Conservation (phyloP, 2,888 invertebrate genomes). For the Luffia ferchaultella region DNA sequence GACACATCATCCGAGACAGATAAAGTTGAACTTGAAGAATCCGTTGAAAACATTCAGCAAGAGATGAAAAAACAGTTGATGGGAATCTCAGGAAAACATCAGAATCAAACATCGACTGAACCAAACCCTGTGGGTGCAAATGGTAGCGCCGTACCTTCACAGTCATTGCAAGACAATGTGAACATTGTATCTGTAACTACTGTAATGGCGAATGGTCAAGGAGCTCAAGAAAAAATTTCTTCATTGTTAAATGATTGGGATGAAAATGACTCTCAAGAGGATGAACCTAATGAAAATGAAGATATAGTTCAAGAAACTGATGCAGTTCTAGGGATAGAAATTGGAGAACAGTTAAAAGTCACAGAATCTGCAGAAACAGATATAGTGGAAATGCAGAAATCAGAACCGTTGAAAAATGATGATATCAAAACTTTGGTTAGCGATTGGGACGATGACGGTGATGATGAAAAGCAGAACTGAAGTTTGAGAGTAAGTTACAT, state of each 20-base stretch:
- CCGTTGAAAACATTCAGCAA: slow-evolving; percentile 54
- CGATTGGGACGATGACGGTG: slow-evolving; percentile 60
- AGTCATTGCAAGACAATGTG: not conserved
- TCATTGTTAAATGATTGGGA: slow-evolving; percentile 59
- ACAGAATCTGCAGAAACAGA: not conserved
- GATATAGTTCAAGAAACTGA: slow-evolving; percentile 10
- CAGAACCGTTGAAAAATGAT: slow-evolving; percentile 9
- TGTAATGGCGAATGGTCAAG: slow-evolving; percentile 14
- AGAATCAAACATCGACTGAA: slow-evolving; percentile 10
- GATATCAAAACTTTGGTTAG: slow-evolving; percentile 55
- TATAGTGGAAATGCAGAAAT: too few relatives aligned
- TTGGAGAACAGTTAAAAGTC: not conserved
- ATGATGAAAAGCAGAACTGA: slow-evolving; percentile 25
- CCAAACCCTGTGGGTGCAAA: not conserved
- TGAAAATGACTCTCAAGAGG: slow-evolving; percentile 47
- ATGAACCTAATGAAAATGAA: slow-evolving; percentile 14
- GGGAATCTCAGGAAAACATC: slow-evolving; percentile 11
- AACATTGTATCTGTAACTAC: not conserved
- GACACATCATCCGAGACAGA: slow-evolving; percentile 13
- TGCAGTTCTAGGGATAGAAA: not conserved
- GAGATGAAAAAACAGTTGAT: slow-evolving; percentile 46
- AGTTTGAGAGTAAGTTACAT: too few relatives aligned
- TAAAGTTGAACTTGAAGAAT: slow-evolving; percentile 37
- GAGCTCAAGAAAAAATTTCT: slow-evolving; percentile 37
- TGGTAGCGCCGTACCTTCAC: not conserved